Percentiles rank a stretch among this genome's conserved stretches.
Conservation (phyloP, 2,888 invertebrate species). For the Leptinotarsa rubiginosa region DNA sequence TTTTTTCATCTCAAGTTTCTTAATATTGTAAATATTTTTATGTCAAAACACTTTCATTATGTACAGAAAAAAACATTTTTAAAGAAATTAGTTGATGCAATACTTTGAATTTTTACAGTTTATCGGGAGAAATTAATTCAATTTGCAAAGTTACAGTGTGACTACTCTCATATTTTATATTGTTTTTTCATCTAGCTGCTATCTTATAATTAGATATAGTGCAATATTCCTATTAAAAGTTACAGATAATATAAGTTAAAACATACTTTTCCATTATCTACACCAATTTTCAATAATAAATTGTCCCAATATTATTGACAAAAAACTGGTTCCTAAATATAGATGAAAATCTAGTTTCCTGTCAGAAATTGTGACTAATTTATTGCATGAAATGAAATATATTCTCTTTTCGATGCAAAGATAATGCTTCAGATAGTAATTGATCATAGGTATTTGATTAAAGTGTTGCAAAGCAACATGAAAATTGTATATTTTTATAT, state of each 20-base stretch:
- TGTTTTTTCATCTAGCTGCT: slow-evolving; percentile 21
- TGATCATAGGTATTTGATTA: slow-evolving; percentile 20
- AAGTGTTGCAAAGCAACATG: slow-evolving; percentile 37
- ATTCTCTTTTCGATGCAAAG: slow-evolving; percentile 9
- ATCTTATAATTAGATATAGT: slow-evolving; percentile 34
- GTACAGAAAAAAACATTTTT: too few species aligned
- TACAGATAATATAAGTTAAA: neutral
- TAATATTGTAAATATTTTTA: neutral
- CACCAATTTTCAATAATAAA: neutral
- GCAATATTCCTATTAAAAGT: slow-evolving; percentile 43
- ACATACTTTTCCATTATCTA: neutral
- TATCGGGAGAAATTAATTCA: too few species aligned
- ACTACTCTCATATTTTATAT: too few species aligned
- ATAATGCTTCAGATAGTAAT: slow-evolving; percentile 18
- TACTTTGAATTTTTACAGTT: too few species aligned
- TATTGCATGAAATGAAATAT: neutral
- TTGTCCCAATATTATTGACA: neutral
- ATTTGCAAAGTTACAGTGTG: too few species aligned
- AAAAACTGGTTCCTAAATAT: neutral
- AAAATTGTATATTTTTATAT: slow-evolving; percentile 62
- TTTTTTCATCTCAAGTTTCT: neutral
- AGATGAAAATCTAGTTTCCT: neutral
- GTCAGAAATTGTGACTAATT: neutral
- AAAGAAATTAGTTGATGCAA: too few species aligned
- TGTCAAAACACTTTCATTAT: too few species aligned